Base-by-base conservation (phyloP, 2,888 invertebrate species). In the Ischnus inquisitorius region DNA sequence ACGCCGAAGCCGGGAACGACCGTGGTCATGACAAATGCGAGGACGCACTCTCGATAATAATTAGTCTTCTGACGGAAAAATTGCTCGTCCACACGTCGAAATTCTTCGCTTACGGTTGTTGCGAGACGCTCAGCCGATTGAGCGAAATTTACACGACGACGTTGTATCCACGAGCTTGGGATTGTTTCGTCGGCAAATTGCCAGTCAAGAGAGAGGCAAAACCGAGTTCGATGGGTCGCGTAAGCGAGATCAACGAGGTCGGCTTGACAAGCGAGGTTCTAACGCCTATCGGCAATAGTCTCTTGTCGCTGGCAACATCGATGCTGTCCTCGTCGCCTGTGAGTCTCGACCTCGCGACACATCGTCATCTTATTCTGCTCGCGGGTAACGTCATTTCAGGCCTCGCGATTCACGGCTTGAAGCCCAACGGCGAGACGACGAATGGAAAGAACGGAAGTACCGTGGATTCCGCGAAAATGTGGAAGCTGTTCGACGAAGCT, bases 101-200 rank as follows among this genome's bases (percentile, higher is more conserved):
- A 93, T 94, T 95, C 93, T 95, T 96, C 88, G 95, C 96, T 95
- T 94, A 94, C 89, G 97, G 97, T 0, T 96, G 95, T 89, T 95
- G 95, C 88, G 95, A 97, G 92, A 95, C 97, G 0, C 94, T 98
- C 1, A 95, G 95, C 88, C 91, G 94, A 3, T 93, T 98, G 46
- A 96, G 96, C 67, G 95, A 94, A 68, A 94, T 94, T 25, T 98
- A 96, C 93, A 95, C 96, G 0, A 96, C 97, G 1, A 96, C 96
- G 87, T 93, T 95, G 22, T 96, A 97, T 90, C 94, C 95, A 8
- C 94, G 94, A 22, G 95, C 97, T 0, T 98, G 97, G 96, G 95
- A 95, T 84, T 96, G 95, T 90, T 85, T 93, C 43, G 79, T 88
- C 14, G 85, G 86, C 25, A 92, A 90, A 46, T 75, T 85, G 12